Evolutionary conservation across 2,888 invertebrate species (phyloP).

Genomic region (Adelphocoris suturalis): DNA sequence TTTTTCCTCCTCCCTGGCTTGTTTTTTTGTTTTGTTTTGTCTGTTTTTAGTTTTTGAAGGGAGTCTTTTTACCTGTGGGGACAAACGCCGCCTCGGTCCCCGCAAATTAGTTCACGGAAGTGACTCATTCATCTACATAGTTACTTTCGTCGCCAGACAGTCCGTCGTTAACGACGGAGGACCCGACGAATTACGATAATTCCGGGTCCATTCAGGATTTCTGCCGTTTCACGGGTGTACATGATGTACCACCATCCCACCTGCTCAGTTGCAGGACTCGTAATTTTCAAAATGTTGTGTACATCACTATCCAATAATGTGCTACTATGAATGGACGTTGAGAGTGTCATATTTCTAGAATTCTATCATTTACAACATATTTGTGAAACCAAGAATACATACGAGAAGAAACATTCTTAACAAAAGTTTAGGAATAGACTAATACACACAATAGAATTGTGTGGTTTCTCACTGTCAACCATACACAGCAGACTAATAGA

Average conservation of each 20-base stretch:
- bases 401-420: no score
- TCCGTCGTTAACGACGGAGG: background rate
- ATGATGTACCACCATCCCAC: background rate
- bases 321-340: no score
- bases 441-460: no score
- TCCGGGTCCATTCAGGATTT: slow-evolving; percentile 26
- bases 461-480: no score
- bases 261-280: no score
- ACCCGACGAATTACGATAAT: slow-evolving; percentile 11
- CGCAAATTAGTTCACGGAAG: slow-evolving; percentile 61
- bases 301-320: no score
- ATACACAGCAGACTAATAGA: no score
- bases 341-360: no score
- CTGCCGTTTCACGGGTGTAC: background rate
- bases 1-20: background rate
- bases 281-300: no score
- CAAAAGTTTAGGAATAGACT: no score
- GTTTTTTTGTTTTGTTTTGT: background rate
- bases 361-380: no score
- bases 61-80: slow-evolving; percentile 45
- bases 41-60: background rate
- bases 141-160: slow-evolving; percentile 39
- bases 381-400: no score
- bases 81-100: background rate
- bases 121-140: slow-evolving; percentile 47